phyloP scores from a whole-genome alignment of 1,140 invertebrate species.

The Aradophagus sp. region DNA sequence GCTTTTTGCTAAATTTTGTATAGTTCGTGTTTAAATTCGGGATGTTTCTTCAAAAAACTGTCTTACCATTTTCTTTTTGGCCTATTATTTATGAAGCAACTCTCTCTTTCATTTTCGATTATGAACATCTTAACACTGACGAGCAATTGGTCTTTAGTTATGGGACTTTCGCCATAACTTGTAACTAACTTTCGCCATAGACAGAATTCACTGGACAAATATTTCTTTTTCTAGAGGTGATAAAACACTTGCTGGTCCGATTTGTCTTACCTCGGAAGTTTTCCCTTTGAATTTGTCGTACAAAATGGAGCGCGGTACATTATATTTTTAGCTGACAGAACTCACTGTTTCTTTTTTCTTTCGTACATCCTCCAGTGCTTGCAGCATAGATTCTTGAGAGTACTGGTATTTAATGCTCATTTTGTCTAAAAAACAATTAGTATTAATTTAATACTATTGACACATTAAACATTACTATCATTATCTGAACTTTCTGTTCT shows the following conservation, averaged over 20 bases:
- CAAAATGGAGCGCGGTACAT: slow-evolving; percentile 61
- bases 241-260: slow-evolving; percentile 58
- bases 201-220: slow-evolving; percentile 62
- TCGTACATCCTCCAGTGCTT: too few relatives aligned
- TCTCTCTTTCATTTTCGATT: slow-evolving; percentile 7
- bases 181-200: slow-evolving; percentile 59
- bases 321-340: slow-evolving; percentile 36
- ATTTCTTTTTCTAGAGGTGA: slow-evolving; percentile 58
- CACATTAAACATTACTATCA: too few relatives aligned
- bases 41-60: slow-evolving; percentile 58
- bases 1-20: slow-evolving; percentile 58
- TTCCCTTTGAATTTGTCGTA: slow-evolving; percentile 58
- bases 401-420: too few relatives aligned
- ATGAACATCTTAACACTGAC: slow-evolving; percentile 62
- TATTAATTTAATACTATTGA: too few relatives aligned
- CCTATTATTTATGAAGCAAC: slow-evolving; percentile 57
- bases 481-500: too few relatives aligned
- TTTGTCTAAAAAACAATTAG: too few relatives aligned
- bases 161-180: too few relatives aligned
- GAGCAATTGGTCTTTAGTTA: slow-evolving; percentile 59
- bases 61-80: slow-evolving; percentile 59
- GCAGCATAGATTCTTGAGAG: too few relatives aligned
- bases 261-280: slow-evolving; percentile 52
- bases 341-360: too few relatives aligned
- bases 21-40: slow-evolving; percentile 49